Evolutionary conservation across 1,140 invertebrate genomes (phyloP), one percentile per base, ranked within the genome.

Genomic region (Drosophila ambigua): DNA sequence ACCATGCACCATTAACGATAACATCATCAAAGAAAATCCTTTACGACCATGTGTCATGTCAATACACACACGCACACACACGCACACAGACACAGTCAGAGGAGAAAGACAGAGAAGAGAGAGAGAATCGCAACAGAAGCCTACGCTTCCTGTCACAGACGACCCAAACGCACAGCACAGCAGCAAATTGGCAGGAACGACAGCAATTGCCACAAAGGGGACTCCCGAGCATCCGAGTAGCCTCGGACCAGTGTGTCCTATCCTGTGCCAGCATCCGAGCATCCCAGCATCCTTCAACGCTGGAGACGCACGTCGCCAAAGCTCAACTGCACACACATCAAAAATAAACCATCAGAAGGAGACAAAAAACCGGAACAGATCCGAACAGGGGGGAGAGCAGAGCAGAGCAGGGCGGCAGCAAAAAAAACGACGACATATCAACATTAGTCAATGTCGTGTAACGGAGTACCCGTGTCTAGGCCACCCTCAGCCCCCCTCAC

Each of bases 391-490:
- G 11, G 4, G 11, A 13, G 11, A 20, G 20, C 23, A 24, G 23
- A 0, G 23, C 49, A 73, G 35, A 45, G 72, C 35, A 45, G 11
- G 46, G 57, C 48, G 35, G 5, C 28, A 23, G 23, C 67, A 71
- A 71, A 72, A 68, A 72, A 68, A 72, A 81, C 73, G 74, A 75
- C 82, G 74, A 81, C 81, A 81, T 78, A 87, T 87, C 83, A 87
- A 87, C 82, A 87, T 87, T 87, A 87, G 83, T 88, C 82, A 87
- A 87, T 87, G 82, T 87, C 82, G 82, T 78, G 78, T 75, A 87
- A 76, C 78, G 58, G 66, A 73, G 66, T 78, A 81, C 73, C 81
- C 82, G 54, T 81, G 74, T 87, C 77, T 85, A 87, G 68, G 72
- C 73, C 51, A 59, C 72, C 63, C 48, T 48, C 41, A 43, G 23